Evolutionary conservation across 23 tunicate genomes (phyloP).

Genomic region (Halocynthia aurantium): DNA sequence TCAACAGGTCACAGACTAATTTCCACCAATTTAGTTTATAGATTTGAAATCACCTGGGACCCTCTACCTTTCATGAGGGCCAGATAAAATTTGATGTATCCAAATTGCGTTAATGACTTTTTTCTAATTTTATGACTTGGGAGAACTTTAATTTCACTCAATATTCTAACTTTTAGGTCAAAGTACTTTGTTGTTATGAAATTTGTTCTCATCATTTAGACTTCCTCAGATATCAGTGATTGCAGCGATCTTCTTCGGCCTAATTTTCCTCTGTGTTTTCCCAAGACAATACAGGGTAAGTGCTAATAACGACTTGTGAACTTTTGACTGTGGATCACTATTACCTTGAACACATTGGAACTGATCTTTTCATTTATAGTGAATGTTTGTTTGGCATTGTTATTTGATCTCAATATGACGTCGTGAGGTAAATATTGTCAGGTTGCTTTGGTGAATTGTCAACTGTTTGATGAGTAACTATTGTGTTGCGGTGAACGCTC

Average conservation of each 20-base stretch:
- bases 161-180: no score
- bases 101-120: no score
- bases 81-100: no score
- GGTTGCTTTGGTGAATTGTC: constrained; percentile 10
- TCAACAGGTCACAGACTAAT: no score
- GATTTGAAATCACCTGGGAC: no score
- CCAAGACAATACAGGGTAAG: constrained; percentile 54
- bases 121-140: no score
- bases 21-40: no score
- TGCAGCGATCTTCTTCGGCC: constrained; percentile 27
- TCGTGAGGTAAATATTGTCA: not conserved
- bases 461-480: constrained; percentile 6
- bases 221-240: constrained; percentile 41
- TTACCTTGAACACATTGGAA: not conserved
- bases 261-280: constrained; percentile 25
- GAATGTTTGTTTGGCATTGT: not conserved
- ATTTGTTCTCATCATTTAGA: constrained; percentile 18
- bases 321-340: not conserved
- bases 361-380: constrained; percentile 1
- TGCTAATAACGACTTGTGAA: not conserved
- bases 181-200: no score
- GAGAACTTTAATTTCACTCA: no score
- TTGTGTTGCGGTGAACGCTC: not conserved
- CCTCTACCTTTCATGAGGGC: no score
- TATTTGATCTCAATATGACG: no score